Conservation (phyloP, 2,113 vertebrate species). For the Salvelinus sp. region DNA sequence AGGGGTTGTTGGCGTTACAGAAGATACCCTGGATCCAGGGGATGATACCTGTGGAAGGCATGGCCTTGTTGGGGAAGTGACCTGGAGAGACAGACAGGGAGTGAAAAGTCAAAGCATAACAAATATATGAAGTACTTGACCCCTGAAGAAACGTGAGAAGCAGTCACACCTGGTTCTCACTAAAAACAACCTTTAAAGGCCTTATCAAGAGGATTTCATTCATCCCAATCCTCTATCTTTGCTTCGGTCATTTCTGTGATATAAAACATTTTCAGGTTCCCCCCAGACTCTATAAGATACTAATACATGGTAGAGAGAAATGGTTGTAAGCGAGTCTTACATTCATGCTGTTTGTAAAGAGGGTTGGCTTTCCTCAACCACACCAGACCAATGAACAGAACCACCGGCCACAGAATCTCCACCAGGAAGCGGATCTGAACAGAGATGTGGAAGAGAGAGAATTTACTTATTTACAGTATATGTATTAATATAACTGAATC, state of each 20-base stretch:
- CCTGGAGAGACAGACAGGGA: slow-evolving; percentile 71
- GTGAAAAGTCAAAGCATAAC: background rate
- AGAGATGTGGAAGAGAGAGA: background rate
- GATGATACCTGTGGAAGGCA: slow-evolving; percentile 91
- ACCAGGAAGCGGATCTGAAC: slow-evolving; percentile 87
- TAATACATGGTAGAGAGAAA: background rate
- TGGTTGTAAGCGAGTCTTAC: slow-evolving; percentile 71
- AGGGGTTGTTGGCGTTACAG: slow-evolving; percentile 95
- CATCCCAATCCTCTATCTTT: background rate
- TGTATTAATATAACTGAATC: background rate
- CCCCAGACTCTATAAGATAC: background rate
- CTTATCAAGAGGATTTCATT: background rate
- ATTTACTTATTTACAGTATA: background rate
- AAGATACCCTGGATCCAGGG: slow-evolving; percentile 96
- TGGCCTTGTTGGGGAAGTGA: slow-evolving; percentile 97
- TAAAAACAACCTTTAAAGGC: too few relatives aligned
- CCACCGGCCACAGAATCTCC: slow-evolving; percentile 89
- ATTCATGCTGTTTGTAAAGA: slow-evolving; percentile 92
- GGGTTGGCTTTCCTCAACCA: slow-evolving; percentile 92
- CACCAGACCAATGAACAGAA: slow-evolving; percentile 87
- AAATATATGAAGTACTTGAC: background rate
- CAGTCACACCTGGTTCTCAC: too few relatives aligned
- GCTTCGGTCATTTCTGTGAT: too few relatives aligned
- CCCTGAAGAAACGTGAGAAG: background rate
- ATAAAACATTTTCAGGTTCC: too few relatives aligned